A percentile compares a stretch with the other conserved stretches of the same genome.
Evolutionary conservation across 2,888 invertebrate genomes (phyloP).

Genomic region (Plebejus argus): DNA sequence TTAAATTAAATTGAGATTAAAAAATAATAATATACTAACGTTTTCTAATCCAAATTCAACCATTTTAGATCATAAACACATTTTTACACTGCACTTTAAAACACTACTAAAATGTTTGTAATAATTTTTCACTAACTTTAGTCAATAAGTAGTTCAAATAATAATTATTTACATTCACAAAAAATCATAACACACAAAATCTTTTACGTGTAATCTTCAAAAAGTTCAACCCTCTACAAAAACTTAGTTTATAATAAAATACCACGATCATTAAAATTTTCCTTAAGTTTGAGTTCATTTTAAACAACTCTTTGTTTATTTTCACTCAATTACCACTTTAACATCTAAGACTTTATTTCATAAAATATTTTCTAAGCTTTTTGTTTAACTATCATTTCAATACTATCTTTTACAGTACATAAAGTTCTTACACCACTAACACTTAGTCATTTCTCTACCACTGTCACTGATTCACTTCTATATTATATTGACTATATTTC

Average conservation of each 20-base stretch:
- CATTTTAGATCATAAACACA: conserved; percentile 32
- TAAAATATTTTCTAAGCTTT: not conserved
- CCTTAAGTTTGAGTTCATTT: too few relatives aligned
- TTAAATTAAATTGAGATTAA: not conserved
- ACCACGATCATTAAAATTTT: too few relatives aligned
- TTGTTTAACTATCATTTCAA: not conserved
- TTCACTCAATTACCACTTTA: too few relatives aligned
- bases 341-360: too few relatives aligned
- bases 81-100: conserved; percentile 14
- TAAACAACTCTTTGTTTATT: too few relatives aligned
- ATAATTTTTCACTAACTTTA: not conserved
- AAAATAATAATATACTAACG: conserved; percentile 22
- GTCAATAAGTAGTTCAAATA: not conserved
- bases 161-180: not conserved
- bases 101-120: not conserved
- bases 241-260: too few relatives aligned
- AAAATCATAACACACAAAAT: not conserved
- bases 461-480: not conserved
- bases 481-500: not conserved
- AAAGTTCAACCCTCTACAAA: not conserved
- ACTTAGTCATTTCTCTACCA: not conserved
- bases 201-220: not conserved
- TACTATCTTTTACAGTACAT: not conserved
- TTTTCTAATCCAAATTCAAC: conserved; percentile 35
- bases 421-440: not conserved